These are phyloP conservation scores for Anthophora plumipes DNA, from an alignment of 2,888 invertebrate genomes.

Conservation along the genomic window DNA sequence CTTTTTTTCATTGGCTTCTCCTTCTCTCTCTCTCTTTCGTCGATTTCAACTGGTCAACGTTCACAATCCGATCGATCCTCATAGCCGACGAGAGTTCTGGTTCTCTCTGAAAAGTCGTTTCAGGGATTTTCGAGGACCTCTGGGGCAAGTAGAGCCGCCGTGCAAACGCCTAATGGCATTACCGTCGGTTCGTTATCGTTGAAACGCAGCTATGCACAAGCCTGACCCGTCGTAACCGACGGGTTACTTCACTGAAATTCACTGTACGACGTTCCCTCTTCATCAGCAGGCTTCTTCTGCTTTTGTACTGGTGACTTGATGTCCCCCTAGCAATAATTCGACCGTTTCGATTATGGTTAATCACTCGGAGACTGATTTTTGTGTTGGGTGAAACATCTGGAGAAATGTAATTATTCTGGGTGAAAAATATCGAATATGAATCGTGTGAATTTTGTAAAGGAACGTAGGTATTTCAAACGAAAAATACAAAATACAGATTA, in stretches of 20 bases:
- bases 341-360: background rate
- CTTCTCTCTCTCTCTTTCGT: background rate
- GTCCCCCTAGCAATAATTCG: background rate
- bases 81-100: background rate
- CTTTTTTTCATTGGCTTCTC: background rate
- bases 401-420: too few relatives aligned
- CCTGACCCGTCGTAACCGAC: slow-evolving; percentile 14
- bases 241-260: slow-evolving; percentile 19
- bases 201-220: slow-evolving; percentile 51
- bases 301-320: background rate
- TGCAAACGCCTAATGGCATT: slow-evolving; percentile 61
- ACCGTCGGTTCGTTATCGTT: slow-evolving; percentile 61
- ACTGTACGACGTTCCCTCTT: background rate
- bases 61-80: slow-evolving; percentile 48
- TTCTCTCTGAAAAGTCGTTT: slow-evolving; percentile 59
- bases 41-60: slow-evolving; percentile 4
- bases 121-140: slow-evolving; percentile 61
- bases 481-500: too few relatives aligned
- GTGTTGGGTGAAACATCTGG: background rate
- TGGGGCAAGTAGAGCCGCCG: slow-evolving; percentile 22
- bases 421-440: too few relatives aligned
- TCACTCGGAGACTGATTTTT: background rate
- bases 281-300: background rate
- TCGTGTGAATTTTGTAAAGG: too few relatives aligned
- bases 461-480: too few relatives aligned